These are phyloP conservation scores for Porites lobata DNA, from an alignment of 92 coral and sea anemone species.

Conservation along the genomic window DNA sequence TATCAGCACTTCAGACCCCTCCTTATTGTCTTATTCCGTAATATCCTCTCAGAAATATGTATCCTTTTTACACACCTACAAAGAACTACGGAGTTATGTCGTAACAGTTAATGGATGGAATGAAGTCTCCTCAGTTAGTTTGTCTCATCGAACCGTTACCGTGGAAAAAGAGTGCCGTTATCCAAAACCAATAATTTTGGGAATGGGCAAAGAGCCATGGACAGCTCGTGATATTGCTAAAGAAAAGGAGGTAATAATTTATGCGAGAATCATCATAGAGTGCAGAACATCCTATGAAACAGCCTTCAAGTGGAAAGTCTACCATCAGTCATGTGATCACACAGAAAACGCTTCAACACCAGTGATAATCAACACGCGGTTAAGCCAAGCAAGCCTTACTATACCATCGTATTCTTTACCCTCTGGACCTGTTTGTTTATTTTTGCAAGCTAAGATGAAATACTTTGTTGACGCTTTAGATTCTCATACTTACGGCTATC, in stretches of 20 bases:
- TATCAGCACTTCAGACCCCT: background rate
- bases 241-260: slow-evolving; percentile 38
- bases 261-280: slow-evolving; percentile 39
- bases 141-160: slow-evolving; percentile 18
- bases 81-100: background rate
- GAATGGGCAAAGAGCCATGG: slow-evolving; percentile 45
- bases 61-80: slow-evolving; percentile 44
- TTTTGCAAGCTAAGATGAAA: slow-evolving; percentile 66
- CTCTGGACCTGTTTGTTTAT: slow-evolving; percentile 46
- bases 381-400: slow-evolving; percentile 47
- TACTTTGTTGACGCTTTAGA: slow-evolving; percentile 46
- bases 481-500: slow-evolving; percentile 41
- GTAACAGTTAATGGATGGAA: slow-evolving; percentile 53
- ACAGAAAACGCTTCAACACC: background rate
- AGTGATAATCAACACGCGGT: background rate
- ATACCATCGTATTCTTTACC: slow-evolving; percentile 70
- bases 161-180: slow-evolving; percentile 65
- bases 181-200: slow-evolving; percentile 51
- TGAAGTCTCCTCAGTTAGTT: slow-evolving; percentile 46
- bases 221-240: slow-evolving; percentile 22
- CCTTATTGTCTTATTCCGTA: background rate
- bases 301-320: slow-evolving; percentile 63
- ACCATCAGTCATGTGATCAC: slow-evolving; percentile 6
- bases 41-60: background rate
- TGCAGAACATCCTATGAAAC: slow-evolving; percentile 76